Percentiles rank a stretch among this genome's conserved stretches.
phyloP scores from a whole-genome alignment of 2,797 vertebrate species.

The Poeciliopsis paucimaculata region DNA sequence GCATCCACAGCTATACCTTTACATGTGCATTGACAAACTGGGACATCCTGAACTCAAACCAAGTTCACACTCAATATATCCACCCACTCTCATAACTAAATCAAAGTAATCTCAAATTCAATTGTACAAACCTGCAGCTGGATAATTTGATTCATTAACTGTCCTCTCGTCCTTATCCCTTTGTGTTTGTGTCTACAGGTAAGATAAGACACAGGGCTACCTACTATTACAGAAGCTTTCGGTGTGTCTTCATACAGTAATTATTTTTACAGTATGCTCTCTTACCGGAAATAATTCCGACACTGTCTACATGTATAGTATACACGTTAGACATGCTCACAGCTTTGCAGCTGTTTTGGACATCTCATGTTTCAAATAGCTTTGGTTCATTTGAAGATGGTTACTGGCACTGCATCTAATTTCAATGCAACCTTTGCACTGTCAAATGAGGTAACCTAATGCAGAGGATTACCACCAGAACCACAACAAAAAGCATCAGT shows the following conservation, averaged over 20 bases:
- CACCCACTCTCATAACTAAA: slow-evolving; percentile 8
- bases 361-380: slow-evolving; percentile 3
- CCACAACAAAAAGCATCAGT: not conserved
- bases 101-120: slow-evolving; percentile 6
- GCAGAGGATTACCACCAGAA: not conserved
- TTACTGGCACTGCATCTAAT: slow-evolving; percentile 4
- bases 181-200: slow-evolving; percentile 3
- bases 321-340: not conserved
- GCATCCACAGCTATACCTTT: slow-evolving; percentile 1
- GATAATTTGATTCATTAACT: slow-evolving; percentile 2
- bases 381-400: not conserved
- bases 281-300: slow-evolving; percentile 6
- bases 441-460: not conserved
- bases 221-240: slow-evolving; percentile 4
- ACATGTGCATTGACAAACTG: not conserved
- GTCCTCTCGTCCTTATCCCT: slow-evolving; percentile 2
- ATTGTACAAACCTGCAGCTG: not conserved
- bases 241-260: not conserved
- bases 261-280: not conserved
- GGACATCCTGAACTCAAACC: slow-evolving; percentile 9
- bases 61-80: slow-evolving; percentile 15
- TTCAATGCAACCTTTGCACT: not conserved
- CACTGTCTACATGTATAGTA: not conserved
- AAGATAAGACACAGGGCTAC: not conserved
- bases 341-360: not conserved